A percentile compares a stretch with the other conserved stretches of the same genome.
Evolutionary conservation across 2,888 invertebrate genomes (phyloP).

Genomic region (Smittia sp.): DNA sequence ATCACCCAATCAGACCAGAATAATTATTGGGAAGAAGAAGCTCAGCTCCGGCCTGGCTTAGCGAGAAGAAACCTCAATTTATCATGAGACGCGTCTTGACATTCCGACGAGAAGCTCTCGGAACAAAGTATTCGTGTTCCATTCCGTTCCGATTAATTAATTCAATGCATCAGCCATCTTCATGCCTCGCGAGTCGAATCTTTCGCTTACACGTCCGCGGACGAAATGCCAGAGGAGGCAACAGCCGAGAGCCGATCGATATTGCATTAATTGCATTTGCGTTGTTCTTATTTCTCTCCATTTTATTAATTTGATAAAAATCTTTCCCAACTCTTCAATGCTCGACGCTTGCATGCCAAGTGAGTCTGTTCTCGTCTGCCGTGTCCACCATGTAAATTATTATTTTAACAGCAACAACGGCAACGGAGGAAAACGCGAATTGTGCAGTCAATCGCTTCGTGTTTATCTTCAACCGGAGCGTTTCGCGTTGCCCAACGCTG

Average conservation of each 20-base stretch:
- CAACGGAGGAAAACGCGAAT: constrained; percentile 4
- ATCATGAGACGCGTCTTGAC: not conserved
- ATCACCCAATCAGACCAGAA: constrained; percentile 38
- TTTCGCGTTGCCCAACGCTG: not conserved
- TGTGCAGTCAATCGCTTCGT: constrained; percentile 31
- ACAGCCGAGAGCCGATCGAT: constrained; percentile 6
- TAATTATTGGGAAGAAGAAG: not conserved
- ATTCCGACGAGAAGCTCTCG: not conserved
- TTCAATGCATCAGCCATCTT: constrained; percentile 8
- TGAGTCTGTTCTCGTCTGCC: not conserved
- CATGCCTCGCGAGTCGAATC: not conserved
- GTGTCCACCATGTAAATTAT: constrained; percentile 32
- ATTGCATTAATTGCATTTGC: constrained; percentile 27
- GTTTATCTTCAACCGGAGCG: constrained; percentile 11
- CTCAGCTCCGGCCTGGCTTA: not conserved
- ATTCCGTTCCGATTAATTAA: not conserved
- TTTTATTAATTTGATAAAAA: constrained; percentile 32
- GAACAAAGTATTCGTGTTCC: not conserved
- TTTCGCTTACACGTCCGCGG: not conserved
- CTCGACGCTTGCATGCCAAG: constrained; percentile 8
- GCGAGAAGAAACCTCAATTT: not conserved
- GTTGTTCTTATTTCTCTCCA: constrained; percentile 8
- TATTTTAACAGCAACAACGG: constrained; percentile 29
- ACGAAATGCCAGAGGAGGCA: not conserved
- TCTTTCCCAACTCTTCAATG: not conserved